These are phyloP conservation scores for Drosophila triauraria DNA, from an alignment of 1,140 invertebrate genomes.

Conservation along the genomic window DNA sequence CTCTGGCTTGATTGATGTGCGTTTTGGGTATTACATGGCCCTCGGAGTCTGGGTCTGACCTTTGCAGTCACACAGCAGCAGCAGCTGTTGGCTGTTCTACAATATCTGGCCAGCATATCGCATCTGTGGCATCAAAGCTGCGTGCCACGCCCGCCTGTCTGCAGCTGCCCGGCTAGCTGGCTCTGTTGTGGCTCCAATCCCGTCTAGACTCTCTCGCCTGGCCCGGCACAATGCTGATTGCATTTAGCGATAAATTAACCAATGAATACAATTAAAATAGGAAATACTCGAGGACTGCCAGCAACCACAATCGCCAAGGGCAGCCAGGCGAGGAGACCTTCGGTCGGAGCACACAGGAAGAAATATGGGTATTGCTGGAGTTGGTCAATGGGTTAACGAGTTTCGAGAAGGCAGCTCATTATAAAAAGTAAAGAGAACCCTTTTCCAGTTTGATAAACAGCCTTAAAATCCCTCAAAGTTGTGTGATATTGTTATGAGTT, in stretches of 20 bases:
- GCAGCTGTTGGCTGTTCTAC: constrained; percentile 43
- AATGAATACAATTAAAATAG: constrained; percentile 81
- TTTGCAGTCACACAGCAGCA: constrained; percentile 42
- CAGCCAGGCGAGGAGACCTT: constrained; percentile 53
- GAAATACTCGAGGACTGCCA: constrained; percentile 39
- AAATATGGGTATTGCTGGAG: not conserved
- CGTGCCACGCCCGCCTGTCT: constrained; percentile 66
- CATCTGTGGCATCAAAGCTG: constrained; percentile 59
- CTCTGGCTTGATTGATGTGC: constrained; percentile 66
- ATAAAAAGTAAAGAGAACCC: not conserved
- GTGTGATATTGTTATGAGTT: too few species aligned
- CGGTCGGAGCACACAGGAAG: constrained; percentile 27
- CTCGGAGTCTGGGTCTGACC: constrained; percentile 44
- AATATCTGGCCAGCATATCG: constrained; percentile 63
- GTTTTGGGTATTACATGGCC: constrained; percentile 70
- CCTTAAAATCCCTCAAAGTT: too few species aligned
- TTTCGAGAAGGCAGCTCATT: not conserved
- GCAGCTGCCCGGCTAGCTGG: constrained; percentile 36
- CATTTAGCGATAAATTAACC: constrained; percentile 80
- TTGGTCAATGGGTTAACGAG: constrained; percentile 15
- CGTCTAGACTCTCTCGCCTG: constrained; percentile 39
- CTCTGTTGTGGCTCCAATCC: constrained; percentile 31
- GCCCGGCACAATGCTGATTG: constrained; percentile 76
- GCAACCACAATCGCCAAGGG: constrained; percentile 45
- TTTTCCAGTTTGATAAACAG: too few species aligned